Evolutionary conservation across 2,797 vertebrate species (phyloP).

Genomic region (Lemur catta): DNA sequence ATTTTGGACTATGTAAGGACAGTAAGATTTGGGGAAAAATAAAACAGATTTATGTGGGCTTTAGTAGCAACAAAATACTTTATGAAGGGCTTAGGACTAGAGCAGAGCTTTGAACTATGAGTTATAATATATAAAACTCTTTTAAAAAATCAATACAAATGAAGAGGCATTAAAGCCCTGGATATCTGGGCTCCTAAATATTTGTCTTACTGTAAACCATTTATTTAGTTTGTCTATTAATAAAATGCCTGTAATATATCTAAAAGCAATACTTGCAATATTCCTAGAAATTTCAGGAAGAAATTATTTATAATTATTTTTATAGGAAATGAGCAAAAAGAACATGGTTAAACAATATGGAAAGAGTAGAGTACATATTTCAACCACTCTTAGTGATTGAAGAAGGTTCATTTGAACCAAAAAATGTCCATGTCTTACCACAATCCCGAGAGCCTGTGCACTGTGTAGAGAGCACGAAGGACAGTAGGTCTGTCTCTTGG

Average conservation of each 20-base stretch:
- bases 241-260: not conserved
- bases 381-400: not conserved
- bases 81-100: not conserved
- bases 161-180: not conserved
- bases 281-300: not conserved
- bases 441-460: not conserved
- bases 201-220: not conserved
- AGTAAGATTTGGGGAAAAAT: not conserved
- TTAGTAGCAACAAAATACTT: not conserved
- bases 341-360: not conserved
- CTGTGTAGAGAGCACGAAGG: not conserved
- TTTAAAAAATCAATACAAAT: not conserved
- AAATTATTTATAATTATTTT: not conserved
- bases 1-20: not conserved
- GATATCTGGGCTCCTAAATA: not conserved
- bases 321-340: not conserved
- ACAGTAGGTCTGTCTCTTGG: not conserved
- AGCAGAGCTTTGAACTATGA: not conserved
- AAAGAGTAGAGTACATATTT: not conserved
- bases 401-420: not conserved
- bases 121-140: not conserved
- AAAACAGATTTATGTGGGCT: not conserved
- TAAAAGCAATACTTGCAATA: not conserved
- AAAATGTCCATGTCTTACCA: not conserved
- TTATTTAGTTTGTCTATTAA: not conserved